Percentiles rank a stretch among this genome's conserved stretches.
phyloP scores from a whole-genome alignment of 92 coral and sea anemone genomes.

The Montipora capitata region DNA sequence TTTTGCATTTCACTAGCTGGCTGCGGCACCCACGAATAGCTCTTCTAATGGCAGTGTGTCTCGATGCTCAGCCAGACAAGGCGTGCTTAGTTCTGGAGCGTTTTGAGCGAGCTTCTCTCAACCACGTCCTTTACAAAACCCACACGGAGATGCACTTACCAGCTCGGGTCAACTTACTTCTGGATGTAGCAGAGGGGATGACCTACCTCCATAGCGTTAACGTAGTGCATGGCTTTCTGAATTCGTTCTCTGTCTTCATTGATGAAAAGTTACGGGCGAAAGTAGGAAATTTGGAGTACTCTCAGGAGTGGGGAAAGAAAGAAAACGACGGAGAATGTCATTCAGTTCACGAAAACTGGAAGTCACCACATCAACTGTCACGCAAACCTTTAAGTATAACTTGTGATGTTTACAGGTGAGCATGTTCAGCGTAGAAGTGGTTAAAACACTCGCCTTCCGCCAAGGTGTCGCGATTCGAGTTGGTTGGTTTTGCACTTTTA shows the following conservation, averaged over 20 bases:
- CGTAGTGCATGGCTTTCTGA: conserved; percentile 89
- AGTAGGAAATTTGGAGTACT: conserved; percentile 78
- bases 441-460: too few relatives aligned
- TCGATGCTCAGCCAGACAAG: conserved; percentile 66
- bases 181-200: conserved; percentile 91
- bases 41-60: conserved; percentile 86
- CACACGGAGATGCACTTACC: conserved; percentile 64
- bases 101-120: conserved; percentile 80
- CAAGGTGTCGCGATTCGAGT: too few relatives aligned
- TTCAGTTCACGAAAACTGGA: conserved; percentile 75
- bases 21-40: conserved; percentile 88
- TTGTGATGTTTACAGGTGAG: conserved; percentile 86
- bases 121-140: conserved; percentile 81
- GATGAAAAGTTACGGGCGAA: conserved; percentile 73
- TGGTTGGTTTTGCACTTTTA: too few relatives aligned
- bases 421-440: not conserved
- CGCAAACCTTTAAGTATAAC: conserved; percentile 66
- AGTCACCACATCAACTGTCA: conserved; percentile 82
- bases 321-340: conserved; percentile 22
- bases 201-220: conserved; percentile 70
- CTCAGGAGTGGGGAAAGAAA: conserved; percentile 59
- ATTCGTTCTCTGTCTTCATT: conserved; percentile 80
- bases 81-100: conserved; percentile 84
- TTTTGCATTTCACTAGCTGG: conserved; percentile 64
- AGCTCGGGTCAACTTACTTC: conserved; percentile 58